phyloP scores from a whole-genome alignment of 1,140 invertebrate species.

The Gryllus bimaculatus region DNA sequence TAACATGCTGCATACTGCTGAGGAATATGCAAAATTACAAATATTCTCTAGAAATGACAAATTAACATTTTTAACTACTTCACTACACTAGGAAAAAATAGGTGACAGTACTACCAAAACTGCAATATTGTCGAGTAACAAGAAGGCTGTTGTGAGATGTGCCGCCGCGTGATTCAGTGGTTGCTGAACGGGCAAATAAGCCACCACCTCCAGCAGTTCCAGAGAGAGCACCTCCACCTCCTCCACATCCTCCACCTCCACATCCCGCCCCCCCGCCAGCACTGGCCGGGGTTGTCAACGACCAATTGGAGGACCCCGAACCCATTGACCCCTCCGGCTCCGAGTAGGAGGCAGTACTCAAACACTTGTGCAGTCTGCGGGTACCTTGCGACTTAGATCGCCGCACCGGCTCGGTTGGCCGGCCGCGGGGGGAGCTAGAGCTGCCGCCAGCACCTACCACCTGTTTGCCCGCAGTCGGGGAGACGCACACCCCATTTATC shows the following conservation, averaged over 20 bases:
- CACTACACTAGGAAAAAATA: conserved; percentile 13
- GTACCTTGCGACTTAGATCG: conserved; percentile 81
- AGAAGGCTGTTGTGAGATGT: conserved; percentile 52
- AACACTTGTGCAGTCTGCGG: conserved; percentile 77
- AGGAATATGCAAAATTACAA: neutral
- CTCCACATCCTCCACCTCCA: conserved; percentile 10
- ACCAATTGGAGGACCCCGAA: conserved; percentile 27
- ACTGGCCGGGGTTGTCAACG: conserved; percentile 20
- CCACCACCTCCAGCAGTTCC: conserved; percentile 25
- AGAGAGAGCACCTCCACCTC: conserved; percentile 21
- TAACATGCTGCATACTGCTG: neutral
- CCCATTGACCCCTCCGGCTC: conserved; percentile 42
- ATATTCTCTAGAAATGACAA: neutral
- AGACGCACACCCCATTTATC: conserved; percentile 70
- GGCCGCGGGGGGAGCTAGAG: conserved; percentile 29
- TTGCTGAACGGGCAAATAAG: conserved; percentile 29
- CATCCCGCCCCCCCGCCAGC: neutral
- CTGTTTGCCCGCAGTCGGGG: conserved; percentile 41
- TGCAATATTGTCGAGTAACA: conserved; percentile 79
- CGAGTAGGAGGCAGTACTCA: conserved; percentile 66
- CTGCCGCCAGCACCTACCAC: conserved; percentile 24
- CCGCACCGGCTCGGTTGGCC: conserved; percentile 41
- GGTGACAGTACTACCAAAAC: conserved; percentile 75
- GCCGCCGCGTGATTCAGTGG: conserved; percentile 26
- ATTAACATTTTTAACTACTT: neutral